These are phyloP conservation scores for Conopomorpha cramerella DNA, from an alignment of 1,140 invertebrate species.

Conservation along the genomic window DNA sequence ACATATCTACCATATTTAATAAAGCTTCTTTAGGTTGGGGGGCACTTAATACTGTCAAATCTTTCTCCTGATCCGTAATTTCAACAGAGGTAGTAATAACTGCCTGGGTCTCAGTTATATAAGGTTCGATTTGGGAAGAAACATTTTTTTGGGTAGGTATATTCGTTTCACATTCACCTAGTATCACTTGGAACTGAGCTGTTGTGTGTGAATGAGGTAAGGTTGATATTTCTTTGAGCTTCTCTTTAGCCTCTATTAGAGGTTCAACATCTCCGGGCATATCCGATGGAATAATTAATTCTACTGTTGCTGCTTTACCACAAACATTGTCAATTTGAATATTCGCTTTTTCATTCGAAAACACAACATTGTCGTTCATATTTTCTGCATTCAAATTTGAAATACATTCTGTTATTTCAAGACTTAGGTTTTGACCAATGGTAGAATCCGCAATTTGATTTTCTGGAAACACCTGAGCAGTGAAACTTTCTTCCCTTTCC, in stretches of 20 bases:
- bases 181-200: constrained; percentile 30
- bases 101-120: constrained; percentile 24
- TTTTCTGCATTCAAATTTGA: constrained; percentile 26
- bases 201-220: constrained; percentile 16
- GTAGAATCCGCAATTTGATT: constrained; percentile 22
- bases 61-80: constrained; percentile 27
- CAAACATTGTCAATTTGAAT: constrained; percentile 34
- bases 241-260: constrained; percentile 14
- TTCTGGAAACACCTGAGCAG: constrained; percentile 13
- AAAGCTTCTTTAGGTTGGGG: too few species aligned
- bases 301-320: constrained; percentile 29
- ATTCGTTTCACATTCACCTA: constrained; percentile 27
- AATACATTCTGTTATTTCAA: constrained; percentile 29
- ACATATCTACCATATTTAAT: too few species aligned
- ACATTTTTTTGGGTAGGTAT: constrained; percentile 10
- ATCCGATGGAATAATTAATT: constrained; percentile 27
- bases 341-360: constrained; percentile 17
- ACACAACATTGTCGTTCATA: constrained; percentile 10
- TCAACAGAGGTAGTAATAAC: constrained; percentile 23
- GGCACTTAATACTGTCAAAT: constrained; percentile 16
- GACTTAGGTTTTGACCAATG: constrained; percentile 16
- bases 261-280: too few species aligned
- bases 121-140: constrained; percentile 10
- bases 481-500: constrained; percentile 26
- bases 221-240: constrained; percentile 12